Conservation (phyloP, 2,888 invertebrate species). For the Megalurothrips usitatus region DNA sequence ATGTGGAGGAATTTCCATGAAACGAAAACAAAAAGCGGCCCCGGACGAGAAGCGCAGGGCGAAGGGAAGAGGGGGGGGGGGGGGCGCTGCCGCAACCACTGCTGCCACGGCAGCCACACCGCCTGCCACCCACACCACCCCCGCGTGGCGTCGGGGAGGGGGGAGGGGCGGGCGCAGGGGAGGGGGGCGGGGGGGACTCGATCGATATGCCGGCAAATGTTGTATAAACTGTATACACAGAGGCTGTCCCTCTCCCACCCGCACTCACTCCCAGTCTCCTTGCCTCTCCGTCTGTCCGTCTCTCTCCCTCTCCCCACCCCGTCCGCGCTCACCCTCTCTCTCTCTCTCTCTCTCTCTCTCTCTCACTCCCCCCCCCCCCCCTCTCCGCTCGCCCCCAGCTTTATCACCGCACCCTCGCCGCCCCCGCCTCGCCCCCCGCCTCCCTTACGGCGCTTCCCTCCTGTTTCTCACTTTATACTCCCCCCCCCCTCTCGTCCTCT, state of each 20-base stretch:
- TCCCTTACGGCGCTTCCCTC: background rate
- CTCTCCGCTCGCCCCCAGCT: background rate
- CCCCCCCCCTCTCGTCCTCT: background rate
- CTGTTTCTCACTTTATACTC: background rate
- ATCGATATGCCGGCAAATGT: slow-evolving; percentile 24
- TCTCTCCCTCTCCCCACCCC: background rate
- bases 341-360: background rate
- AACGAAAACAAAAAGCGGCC: background rate
- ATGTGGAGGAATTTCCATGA: background rate
- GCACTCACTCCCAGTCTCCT: background rate
- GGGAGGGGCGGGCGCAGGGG: background rate
- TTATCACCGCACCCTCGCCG: background rate
- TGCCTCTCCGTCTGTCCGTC: background rate
- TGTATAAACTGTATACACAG: slow-evolving; percentile 21
- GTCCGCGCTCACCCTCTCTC: background rate
- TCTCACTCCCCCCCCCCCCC: background rate
- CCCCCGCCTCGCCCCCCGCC: background rate
- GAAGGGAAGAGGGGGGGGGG: background rate
- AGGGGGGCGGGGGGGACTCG: background rate
- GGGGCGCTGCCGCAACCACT: background rate
- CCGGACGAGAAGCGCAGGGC: background rate
- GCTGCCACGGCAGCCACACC: background rate
- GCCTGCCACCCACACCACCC: background rate
- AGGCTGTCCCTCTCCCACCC: background rate
- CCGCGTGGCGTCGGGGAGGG: background rate